Conservation (phyloP, 2,113 vertebrate genomes). For the Zapornia atra region DNA sequence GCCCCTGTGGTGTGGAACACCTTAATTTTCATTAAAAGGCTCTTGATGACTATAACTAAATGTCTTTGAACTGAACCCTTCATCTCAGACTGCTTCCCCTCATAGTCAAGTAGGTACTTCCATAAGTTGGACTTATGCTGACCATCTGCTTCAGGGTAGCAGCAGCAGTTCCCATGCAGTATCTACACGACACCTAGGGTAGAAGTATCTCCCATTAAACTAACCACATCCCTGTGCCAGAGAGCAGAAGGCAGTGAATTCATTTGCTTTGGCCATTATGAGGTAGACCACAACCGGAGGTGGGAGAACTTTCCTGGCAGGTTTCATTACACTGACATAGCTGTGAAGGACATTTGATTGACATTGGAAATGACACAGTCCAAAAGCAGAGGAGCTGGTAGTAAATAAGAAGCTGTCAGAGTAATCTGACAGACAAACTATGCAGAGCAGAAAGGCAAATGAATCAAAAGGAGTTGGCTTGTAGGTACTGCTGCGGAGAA, state of each 20-base stretch:
- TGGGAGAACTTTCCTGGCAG: background rate
- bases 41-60: background rate
- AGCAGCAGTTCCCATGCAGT: background rate
- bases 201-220: background rate
- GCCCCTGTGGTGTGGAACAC: background rate
- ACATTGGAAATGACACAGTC: background rate
- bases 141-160: background rate
- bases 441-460: background rate
- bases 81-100: background rate
- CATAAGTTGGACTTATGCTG: background rate
- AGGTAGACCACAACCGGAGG: fast-evolving
- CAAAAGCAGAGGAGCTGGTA: background rate
- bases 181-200: background rate
- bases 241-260: background rate
- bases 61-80: background rate
- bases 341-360: background rate
- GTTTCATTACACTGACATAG: background rate
- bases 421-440: background rate
- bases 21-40: background rate
- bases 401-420: background rate
- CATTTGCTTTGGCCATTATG: background rate
- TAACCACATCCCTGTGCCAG: background rate
- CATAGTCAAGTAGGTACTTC: background rate
- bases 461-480: background rate
- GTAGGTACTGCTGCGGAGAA: background rate